phyloP scores from a whole-genome alignment of 2,113 vertebrate genomes.

The Erythrocebus patas region DNA sequence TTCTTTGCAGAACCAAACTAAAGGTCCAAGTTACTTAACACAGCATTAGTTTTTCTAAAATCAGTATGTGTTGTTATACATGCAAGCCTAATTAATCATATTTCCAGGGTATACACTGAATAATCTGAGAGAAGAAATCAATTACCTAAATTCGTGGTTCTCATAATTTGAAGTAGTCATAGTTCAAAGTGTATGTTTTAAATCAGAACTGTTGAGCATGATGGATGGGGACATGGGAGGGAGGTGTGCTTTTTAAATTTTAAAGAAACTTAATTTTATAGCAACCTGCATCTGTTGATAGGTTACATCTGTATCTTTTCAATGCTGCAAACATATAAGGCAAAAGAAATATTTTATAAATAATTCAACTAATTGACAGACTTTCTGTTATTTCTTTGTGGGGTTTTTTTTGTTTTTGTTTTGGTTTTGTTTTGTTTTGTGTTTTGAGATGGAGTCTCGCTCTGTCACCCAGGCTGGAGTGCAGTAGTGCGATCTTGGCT shows the following conservation, averaged over 20 bases:
- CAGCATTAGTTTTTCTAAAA: background rate
- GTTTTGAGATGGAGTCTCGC: too few species aligned
- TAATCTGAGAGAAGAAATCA: constrained; percentile 17
- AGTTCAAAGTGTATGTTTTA: background rate
- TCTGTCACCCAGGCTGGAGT: too few species aligned
- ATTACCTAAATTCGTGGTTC: background rate
- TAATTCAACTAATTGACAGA: background rate
- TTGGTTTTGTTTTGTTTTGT: too few species aligned
- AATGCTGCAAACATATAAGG: background rate
- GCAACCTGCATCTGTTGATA: background rate
- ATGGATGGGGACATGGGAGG: background rate
- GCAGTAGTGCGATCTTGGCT: too few species aligned
- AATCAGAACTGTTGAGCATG: background rate
- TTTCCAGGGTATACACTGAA: background rate
- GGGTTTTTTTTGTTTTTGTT: too few species aligned
- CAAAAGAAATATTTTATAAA: background rate
- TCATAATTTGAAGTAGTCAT: background rate
- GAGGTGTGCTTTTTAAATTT: background rate
- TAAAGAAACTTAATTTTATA: background rate
- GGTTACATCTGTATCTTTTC: background rate
- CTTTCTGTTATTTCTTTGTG: background rate
- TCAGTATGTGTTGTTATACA: background rate
- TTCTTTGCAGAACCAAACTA: background rate
- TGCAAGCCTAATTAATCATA: background rate
- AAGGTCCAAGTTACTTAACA: background rate